Percentiles rank a stretch among this genome's conserved stretches.
These are phyloP conservation scores for Ctenoplectra terminalis DNA, from an alignment of 1,140 invertebrate genomes.

Conservation along the genomic window DNA sequence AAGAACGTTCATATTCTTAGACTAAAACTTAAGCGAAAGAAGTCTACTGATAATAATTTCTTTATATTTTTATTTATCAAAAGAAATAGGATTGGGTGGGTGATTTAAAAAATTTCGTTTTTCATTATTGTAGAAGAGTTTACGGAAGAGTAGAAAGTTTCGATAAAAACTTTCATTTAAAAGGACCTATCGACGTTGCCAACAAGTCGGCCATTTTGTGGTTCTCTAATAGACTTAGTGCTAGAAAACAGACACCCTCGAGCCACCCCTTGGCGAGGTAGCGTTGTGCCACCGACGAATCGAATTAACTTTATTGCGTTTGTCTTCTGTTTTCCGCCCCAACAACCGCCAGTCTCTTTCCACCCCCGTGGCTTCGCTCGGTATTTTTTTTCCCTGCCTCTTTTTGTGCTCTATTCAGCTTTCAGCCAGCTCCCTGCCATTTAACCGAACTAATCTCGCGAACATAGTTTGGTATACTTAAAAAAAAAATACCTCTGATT, in stretches of 20 bases:
- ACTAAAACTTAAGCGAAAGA: too few relatives aligned
- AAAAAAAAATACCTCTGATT: not conserved
- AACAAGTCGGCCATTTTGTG: slow-evolving; percentile 71
- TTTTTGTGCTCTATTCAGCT: not conserved
- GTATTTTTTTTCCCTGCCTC: not conserved
- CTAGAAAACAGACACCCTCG: slow-evolving; percentile 77
- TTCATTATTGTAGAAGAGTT: too few relatives aligned
- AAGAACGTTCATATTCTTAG: too few relatives aligned
- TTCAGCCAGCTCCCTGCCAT: not conserved
- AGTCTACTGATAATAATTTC: not conserved
- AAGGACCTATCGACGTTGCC: slow-evolving; percentile 48
- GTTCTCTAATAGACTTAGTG: slow-evolving; percentile 74
- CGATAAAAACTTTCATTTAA: not conserved
- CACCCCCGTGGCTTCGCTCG: not conserved
- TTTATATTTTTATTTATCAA: too few relatives aligned
- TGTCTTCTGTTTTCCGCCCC: slow-evolving; percentile 77
- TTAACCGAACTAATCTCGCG: not conserved
- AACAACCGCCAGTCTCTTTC: slow-evolving; percentile 73
- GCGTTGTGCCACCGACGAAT: slow-evolving; percentile 72
- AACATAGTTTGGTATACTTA: not conserved
- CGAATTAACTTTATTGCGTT: slow-evolving; percentile 82
- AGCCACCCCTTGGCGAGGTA: slow-evolving; percentile 51
- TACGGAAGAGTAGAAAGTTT: not conserved
- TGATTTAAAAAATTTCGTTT: too few relatives aligned
- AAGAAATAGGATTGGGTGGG: too few relatives aligned